phyloP scores from a whole-genome alignment of 2,113 vertebrate species.

The Pseudopipra pipra region DNA sequence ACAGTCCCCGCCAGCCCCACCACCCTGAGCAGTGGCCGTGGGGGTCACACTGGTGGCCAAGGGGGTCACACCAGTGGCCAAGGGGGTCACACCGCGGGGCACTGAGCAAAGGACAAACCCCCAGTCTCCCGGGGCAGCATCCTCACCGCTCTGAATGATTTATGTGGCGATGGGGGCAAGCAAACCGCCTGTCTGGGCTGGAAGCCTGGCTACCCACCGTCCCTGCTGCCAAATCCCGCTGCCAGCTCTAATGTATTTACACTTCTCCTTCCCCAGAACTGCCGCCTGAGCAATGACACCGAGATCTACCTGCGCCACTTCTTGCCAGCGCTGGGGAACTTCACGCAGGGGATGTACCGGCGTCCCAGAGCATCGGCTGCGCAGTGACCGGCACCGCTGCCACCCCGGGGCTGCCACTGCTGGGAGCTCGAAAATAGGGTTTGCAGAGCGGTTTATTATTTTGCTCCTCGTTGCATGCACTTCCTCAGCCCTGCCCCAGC shows the following conservation, averaged over 20 bases:
- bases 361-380: fast-evolving
- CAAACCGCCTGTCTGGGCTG: background rate
- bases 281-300: background rate
- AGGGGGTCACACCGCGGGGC: background rate
- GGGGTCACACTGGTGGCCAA: too few relatives aligned
- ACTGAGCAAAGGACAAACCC: background rate
- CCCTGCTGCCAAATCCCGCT: background rate
- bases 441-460: background rate
- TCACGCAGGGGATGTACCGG: constrained; percentile 14
- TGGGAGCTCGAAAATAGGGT: background rate
- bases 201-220: fast-evolving
- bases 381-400: fast-evolving
- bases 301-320: constrained; percentile 59
- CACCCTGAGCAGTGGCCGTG: background rate
- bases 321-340: constrained; percentile 48
- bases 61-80: too few relatives aligned
- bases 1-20: fast-evolving
- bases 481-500: background rate
- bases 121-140: fast-evolving
- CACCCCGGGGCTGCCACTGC: fast-evolving
- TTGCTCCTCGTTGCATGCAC: background rate
- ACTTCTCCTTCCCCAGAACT: background rate
- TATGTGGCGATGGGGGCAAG: background rate
- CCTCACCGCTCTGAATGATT: too few relatives aligned
- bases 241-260: fast-evolving